Conservation (phyloP, 2,797 vertebrate species). For the Microcaecilia unicolor region DNA sequence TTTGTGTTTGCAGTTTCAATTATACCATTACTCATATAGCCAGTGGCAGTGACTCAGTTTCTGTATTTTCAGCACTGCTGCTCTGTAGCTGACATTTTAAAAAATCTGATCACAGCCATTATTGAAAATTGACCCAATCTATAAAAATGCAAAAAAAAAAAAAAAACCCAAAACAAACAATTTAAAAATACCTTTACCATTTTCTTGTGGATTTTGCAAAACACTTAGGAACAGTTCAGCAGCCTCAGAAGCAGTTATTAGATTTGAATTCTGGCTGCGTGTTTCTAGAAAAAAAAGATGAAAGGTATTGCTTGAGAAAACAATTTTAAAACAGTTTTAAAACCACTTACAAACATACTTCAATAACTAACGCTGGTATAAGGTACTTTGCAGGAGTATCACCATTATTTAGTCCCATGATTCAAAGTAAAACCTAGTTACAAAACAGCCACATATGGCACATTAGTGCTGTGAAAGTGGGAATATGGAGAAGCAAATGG, state of each 20-base stretch:
- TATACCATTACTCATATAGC: too few species aligned
- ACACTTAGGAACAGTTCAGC: conserved; percentile 65
- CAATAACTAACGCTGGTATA: background rate
- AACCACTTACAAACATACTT: background rate
- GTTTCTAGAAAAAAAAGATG: conserved; percentile 57
- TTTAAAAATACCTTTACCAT: conserved; percentile 48
- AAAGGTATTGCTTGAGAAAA: background rate
- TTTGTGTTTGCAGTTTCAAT: too few species aligned
- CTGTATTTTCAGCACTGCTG: too few species aligned
- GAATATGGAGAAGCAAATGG: too few species aligned
- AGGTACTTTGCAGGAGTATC: background rate
- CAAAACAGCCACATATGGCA: background rate
- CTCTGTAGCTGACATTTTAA: too few species aligned
- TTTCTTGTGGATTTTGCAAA: conserved; percentile 60
- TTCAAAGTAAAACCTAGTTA: background rate
- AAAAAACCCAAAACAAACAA: too few species aligned
- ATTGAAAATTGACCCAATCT: too few species aligned
- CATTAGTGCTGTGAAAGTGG: too few species aligned
- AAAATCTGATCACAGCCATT: too few species aligned
- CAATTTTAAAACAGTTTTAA: background rate
- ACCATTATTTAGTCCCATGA: background rate
- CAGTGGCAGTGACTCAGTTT: too few species aligned
- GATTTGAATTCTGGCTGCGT: conserved; percentile 66
- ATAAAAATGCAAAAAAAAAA: background rate
- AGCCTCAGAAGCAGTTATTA: conserved; percentile 68